Evolutionary conservation across 1,140 invertebrate species (phyloP).

Genomic region (Aradophagus sp.): DNA sequence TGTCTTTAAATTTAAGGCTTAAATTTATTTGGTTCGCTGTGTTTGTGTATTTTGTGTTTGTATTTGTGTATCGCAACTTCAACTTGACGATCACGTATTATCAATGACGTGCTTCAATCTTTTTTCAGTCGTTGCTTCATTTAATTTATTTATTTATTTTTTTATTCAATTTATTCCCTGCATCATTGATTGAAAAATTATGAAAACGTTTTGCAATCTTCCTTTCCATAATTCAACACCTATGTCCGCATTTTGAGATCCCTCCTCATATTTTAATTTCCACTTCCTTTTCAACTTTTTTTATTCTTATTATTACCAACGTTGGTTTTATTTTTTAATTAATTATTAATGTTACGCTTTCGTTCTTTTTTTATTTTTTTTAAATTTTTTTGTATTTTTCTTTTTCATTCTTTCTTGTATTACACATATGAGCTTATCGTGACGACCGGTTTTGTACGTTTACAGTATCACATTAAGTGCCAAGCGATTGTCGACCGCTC

Average conservation of each 20-base stretch:
- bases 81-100: slow-evolving; percentile 23
- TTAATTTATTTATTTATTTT: too few relatives aligned
- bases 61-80: slow-evolving; percentile 25
- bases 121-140: too few relatives aligned
- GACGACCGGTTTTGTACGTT: slow-evolving; percentile 71
- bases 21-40: slow-evolving; percentile 63
- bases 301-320: slow-evolving; percentile 7
- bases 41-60: slow-evolving; percentile 37
- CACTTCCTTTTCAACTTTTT: slow-evolving; percentile 18
- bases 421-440: slow-evolving; percentile 58
- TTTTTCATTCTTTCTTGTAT: slow-evolving; percentile 36
- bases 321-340: too few relatives aligned
- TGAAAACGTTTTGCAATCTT: too few relatives aligned
- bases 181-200: too few relatives aligned
- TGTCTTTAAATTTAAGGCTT: slow-evolving; percentile 65
- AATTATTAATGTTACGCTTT: slow-evolving; percentile 1
- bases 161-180: too few relatives aligned
- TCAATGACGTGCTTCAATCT: slow-evolving; percentile 44
- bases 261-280: slow-evolving; percentile 26
- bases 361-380: slow-evolving; percentile 15
- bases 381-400: slow-evolving; percentile 31
- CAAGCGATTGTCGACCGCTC: slow-evolving; percentile 64
- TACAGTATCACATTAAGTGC: slow-evolving; percentile 73
- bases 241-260: slow-evolving; percentile 49
- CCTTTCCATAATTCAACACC: too few relatives aligned